Evolutionary conservation across 2,888 invertebrate species (phyloP), one percentile per base, ranked within the genome.

Genomic region (Caenorhabditis sinica): DNA sequence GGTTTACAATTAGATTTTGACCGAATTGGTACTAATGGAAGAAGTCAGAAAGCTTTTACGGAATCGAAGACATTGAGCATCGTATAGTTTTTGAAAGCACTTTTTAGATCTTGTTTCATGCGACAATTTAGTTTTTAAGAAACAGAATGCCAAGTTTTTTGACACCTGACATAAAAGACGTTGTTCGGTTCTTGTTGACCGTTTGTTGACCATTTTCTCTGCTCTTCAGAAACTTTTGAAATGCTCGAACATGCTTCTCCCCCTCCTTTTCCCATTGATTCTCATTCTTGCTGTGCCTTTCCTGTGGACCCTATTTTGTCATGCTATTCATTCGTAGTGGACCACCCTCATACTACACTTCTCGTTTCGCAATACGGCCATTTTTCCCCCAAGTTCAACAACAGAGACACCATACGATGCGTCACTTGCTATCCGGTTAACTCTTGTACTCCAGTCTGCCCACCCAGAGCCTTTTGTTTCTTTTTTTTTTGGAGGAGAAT

Each of bases 1-100:
- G 60, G 28, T 76, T 76, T 73, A 60, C 80, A 80, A 80, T 80
- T 66, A 65, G 63, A 80, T 80, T 80, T 80, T 40, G 58, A 30
- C 28, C 65, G 43, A 80, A 80, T 72, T 80, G 80, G 80, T 80
- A 72, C 80, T 80, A 80, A 72, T 80, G 80, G 72, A 80, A 80
- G 63, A 80, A 80, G 72, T 66, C 72, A 72, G 72, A 80, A 66
- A 43, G 61, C 77, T 75, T 68, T 66, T 68, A 6, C 9, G 53
- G 53, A 20, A 56, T 36, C 25, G 53, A 17, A 66, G 51, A 65
- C 15, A 40, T 40, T 40, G 17, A 49, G 25, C 30, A 30, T 8
- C 1, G 60, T 25, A 36, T 43, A 49, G 66, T 63, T 17, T 53
- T 11, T 0, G 25, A 28, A 17, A 30, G 51, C 51, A n/a, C 51